Evolutionary conservation across 1,140 invertebrate genomes (phyloP), one percentile per base, ranked within the genome.

Genomic region (Drosophila ironensis): DNA sequence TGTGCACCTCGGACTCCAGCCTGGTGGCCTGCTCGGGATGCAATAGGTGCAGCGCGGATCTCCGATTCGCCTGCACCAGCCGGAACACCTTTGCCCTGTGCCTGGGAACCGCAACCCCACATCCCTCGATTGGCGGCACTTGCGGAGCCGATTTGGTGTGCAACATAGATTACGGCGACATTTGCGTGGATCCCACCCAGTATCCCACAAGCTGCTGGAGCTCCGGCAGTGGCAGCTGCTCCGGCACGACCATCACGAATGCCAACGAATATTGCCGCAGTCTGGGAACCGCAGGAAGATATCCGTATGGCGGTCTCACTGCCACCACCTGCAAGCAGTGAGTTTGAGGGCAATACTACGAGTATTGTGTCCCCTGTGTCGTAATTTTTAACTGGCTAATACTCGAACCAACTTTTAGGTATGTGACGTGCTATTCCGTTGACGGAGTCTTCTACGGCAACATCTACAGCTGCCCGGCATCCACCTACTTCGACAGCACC

Each of bases 291-390:
- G 0, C 8, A 4, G 75, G 75, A 30, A 41, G 53, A 16, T 80
- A 59, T 74, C 75, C 75, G n/a, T 70, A 74, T 14, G 75, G 75
- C 11, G 19, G 11, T 0, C 2, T 8, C 8, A 16, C 28, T 2
- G n/a, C 33, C 4, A 80, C 51, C 19, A 70, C 64, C 1, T 80
- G 75, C 52, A 53, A 9, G 20, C 70, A 74, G 75, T 80, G 9
- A 73, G 64, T 52, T 14, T n/a, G n/a, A n/a, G n/a, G n/a, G n/a
- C n/a, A n/a, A n/a, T n/a, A n/a, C n/a, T n/a, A n/a, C n/a, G n/a
- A n/a, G n/a, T n/a, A n/a, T n/a, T n/a, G n/a, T n/a, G n/a, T n/a
- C n/a, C n/a, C n/a, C n/a, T n/a, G n/a, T n/a, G n/a, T n/a, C n/a
- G n/a, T n/a, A n/a, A n/a, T 16, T 2, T 8, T 4, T 3, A 8